Percentiles rank a stretch among this genome's conserved stretches.
Conservation (phyloP, 2,113 vertebrate genomes). For the Thymallus thymallus region DNA sequence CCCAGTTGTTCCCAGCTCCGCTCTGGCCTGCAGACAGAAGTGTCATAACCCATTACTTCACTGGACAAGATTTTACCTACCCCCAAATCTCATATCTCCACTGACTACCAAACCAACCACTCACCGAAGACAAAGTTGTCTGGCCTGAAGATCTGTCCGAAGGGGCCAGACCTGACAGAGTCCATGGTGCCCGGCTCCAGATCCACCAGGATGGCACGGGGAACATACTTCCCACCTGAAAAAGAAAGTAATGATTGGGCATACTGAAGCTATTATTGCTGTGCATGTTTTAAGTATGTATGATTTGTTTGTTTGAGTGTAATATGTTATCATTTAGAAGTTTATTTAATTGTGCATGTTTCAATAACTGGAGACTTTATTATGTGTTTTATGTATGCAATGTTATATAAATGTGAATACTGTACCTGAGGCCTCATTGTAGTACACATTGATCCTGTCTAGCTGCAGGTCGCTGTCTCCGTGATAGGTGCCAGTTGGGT, state of each 20-base stretch:
- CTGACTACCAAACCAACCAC: conserved; percentile 2
- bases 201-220: conserved; percentile 91
- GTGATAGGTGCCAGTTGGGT: conserved; percentile 85
- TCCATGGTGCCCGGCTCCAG: conserved; percentile 97
- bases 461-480: conserved; percentile 81
- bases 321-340: not conserved
- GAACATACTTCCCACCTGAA: conserved; percentile 77
- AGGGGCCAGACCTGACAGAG: conserved; percentile 83
- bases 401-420: not conserved
- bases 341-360: too few species aligned
- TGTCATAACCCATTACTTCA: not conserved
- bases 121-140: conserved; percentile 80
- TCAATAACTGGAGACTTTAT: too few species aligned
- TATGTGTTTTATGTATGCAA: too few species aligned
- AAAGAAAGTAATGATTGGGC: not conserved
- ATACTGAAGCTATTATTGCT: not conserved
- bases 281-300: not conserved
- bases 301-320: too few species aligned
- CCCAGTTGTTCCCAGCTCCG: conserved; percentile 82
- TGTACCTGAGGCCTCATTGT: conserved; percentile 86
- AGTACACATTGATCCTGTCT: conserved; percentile 90
- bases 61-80: not conserved
- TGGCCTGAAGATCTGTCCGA: conserved; percentile 78
- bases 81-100: not conserved
- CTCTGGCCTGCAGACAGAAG: conserved; percentile 69